These are phyloP conservation scores for Poecilia picta DNA, from an alignment of 2,797 vertebrate species.

Conservation along the genomic window DNA sequence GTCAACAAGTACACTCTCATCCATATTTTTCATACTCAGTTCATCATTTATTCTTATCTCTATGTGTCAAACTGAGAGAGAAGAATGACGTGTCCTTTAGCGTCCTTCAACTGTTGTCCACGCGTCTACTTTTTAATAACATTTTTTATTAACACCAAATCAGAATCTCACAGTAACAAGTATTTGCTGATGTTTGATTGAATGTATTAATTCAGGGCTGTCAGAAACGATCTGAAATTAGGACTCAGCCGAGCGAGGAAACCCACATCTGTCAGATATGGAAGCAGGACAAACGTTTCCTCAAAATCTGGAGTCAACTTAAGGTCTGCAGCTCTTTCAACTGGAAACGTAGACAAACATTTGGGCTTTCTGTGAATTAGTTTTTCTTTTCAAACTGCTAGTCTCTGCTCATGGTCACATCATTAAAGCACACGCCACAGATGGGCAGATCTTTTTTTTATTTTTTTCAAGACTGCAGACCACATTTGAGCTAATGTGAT, in stretches of 20 bases:
- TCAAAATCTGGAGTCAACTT: slow-evolving; percentile 20
- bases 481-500: slow-evolving; percentile 36
- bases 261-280: slow-evolving; percentile 28
- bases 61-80: slow-evolving; percentile 2
- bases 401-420: slow-evolving; percentile 19
- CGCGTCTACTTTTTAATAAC: not conserved
- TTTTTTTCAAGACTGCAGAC: slow-evolving; percentile 23
- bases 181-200: slow-evolving; percentile 12
- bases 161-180: not conserved
- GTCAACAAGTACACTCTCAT: not conserved
- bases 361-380: slow-evolving; percentile 26
- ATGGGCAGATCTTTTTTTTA: slow-evolving; percentile 49
- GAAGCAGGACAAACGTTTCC: slow-evolving; percentile 16
- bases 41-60: slow-evolving; percentile 15
- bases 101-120: not conserved
- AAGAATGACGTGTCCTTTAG: not conserved
- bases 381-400: slow-evolving; percentile 21
- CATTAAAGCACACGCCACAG: slow-evolving; percentile 60
- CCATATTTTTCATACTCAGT: not conserved
- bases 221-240: slow-evolving; percentile 16
- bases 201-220: slow-evolving; percentile 18
- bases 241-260: slow-evolving; percentile 29
- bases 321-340: slow-evolving; percentile 8
- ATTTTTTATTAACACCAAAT: slow-evolving; percentile 7
- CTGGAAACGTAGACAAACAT: slow-evolving; percentile 27